phyloP scores from a whole-genome alignment of 2,113 vertebrate genomes.

The Mungos mungo region DNA sequence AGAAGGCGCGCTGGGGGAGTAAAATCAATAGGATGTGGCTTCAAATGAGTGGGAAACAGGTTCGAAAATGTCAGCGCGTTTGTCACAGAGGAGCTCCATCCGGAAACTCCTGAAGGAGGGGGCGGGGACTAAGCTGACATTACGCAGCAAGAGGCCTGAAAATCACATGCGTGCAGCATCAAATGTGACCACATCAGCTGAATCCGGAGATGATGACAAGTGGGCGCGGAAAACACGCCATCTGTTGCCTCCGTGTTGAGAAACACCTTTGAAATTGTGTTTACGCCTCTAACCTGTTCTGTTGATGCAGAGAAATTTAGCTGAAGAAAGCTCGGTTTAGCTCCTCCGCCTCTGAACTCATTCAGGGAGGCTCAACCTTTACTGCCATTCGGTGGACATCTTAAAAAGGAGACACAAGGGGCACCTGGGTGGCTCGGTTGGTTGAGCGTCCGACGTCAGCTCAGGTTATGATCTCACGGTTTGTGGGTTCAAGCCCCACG shows the following conservation, averaged over 20 bases:
- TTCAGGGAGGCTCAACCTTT: not conserved
- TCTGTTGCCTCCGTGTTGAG: not conserved
- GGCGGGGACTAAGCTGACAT: not conserved
- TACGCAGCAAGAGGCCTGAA: not conserved
- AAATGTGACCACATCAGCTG: not conserved
- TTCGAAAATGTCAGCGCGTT: not conserved
- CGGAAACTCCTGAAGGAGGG: not conserved
- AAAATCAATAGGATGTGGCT: not conserved
- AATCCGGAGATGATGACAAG: accelerated
- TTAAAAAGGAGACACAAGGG: not conserved
- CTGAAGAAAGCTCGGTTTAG: not conserved
- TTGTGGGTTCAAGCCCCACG: too few relatives aligned
- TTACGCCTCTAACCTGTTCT: not conserved
- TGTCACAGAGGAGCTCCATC: not conserved
- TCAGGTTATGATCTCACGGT: too few relatives aligned
- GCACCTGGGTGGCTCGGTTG: too few relatives aligned
- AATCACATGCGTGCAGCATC: not conserved
- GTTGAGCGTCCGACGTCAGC: too few relatives aligned
- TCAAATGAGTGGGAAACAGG: not conserved
- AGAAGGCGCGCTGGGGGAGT: accelerated
- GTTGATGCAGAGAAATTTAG: not conserved
- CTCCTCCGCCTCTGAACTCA: not conserved
- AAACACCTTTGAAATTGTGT: not conserved
- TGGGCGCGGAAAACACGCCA: not conserved
- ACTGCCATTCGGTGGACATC: not conserved